Evolutionary conservation across 2,113 vertebrate species (phyloP).

Genomic region (Petrocephalus microphthalmus): DNA sequence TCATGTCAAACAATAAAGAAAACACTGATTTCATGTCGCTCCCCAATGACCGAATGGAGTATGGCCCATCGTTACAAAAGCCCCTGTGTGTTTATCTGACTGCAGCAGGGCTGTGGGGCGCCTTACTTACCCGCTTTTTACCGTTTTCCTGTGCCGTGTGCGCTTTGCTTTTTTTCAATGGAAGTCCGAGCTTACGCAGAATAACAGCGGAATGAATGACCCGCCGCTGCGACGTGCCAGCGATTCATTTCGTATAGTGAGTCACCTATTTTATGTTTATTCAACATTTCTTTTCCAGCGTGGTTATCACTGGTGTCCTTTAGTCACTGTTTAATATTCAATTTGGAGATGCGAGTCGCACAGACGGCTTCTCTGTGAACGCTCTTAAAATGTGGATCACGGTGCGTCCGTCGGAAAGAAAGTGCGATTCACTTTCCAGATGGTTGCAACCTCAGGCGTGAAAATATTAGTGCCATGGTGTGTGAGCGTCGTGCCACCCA

Average conservation of each 20-base stretch:
- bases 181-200: background rate
- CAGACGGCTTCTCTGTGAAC: background rate
- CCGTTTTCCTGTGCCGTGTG: background rate
- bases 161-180: background rate
- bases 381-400: background rate
- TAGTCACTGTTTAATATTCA: slow-evolving; percentile 17
- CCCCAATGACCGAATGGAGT: background rate
- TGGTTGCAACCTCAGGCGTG: background rate
- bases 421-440: background rate
- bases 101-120: background rate
- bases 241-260: background rate
- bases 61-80: background rate
- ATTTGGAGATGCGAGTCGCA: background rate
- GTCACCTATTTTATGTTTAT: background rate
- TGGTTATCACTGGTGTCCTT: background rate
- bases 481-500: background rate
- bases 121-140: background rate
- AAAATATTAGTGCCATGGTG: background rate
- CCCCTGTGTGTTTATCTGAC: background rate
- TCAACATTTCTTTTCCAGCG: background rate
- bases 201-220: background rate
- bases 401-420: background rate
- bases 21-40: background rate
- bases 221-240: background rate
- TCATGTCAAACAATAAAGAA: background rate